Conservation (phyloP, 92 coral and sea anemone genomes). For the Porites lobata region DNA sequence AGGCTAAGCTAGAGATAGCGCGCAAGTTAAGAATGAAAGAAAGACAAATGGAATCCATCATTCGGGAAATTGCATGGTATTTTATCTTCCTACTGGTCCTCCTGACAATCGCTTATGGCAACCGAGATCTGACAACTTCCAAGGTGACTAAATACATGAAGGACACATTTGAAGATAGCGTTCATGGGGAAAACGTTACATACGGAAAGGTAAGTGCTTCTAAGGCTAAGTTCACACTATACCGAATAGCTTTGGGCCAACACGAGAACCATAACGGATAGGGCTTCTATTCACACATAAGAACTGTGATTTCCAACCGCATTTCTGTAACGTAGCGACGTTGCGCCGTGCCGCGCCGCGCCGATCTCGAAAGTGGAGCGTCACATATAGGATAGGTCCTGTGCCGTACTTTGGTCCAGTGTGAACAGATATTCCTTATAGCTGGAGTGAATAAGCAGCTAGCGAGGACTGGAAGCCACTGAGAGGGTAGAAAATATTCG, state of each 20-base stretch:
- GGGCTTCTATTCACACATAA: no score
- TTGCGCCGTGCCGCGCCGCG: no score
- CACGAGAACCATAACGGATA: no score
- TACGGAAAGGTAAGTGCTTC: constrained; percentile 67
- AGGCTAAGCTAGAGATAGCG: constrained; percentile 92
- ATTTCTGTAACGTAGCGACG: no score
- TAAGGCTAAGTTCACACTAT: not conserved
- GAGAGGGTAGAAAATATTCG: no score
- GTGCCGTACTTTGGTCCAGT: no score
- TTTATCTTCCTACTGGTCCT: constrained; percentile 78
- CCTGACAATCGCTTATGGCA: constrained; percentile 90
- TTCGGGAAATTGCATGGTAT: constrained; percentile 88
- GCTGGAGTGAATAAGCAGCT: not conserved
- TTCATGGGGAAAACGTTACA: constrained; percentile 65
- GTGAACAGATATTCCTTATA: no score
- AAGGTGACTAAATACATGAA: constrained; percentile 78
- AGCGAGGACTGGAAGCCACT: no score
- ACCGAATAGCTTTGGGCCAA: no score
- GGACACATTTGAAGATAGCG: constrained; percentile 64
- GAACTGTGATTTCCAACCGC: no score
- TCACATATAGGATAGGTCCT: no score
- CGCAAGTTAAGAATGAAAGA: constrained; percentile 85
- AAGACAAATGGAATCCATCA: constrained; percentile 87
- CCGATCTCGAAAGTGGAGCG: no score
- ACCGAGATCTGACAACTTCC: constrained; percentile 85